phyloP scores from a whole-genome alignment of 1,140 invertebrate species.

The Homalodisca vitripennis region DNA sequence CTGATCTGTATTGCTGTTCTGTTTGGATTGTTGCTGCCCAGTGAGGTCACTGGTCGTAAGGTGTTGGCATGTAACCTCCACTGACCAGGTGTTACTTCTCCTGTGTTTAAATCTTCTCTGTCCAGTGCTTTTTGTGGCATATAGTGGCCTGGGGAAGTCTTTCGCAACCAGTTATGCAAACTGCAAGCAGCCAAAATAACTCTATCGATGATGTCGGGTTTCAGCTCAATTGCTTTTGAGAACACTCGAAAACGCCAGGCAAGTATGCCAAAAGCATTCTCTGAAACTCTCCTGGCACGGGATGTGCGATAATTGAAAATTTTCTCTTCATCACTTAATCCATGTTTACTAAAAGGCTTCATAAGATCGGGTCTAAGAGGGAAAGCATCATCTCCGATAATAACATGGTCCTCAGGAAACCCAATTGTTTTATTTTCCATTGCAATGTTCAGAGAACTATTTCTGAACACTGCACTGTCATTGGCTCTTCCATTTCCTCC shows the following conservation, averaged over 20 bases:
- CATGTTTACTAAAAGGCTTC: conserved; percentile 34
- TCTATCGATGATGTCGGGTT: no score
- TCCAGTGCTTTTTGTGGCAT: conserved; percentile 9
- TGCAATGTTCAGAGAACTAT: conserved; percentile 28
- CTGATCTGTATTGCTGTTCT: neutral
- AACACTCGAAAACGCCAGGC: conserved; percentile 44
- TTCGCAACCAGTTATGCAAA: conserved; percentile 27
- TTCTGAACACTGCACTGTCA: conserved; percentile 24
- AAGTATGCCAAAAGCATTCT: conserved; percentile 51
- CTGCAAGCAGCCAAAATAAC: conserved; percentile 28
- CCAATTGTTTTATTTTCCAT: conserved; percentile 32
- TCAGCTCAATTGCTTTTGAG: conserved; percentile 22
- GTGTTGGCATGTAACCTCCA: neutral
- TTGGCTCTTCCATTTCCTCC: conserved; percentile 27
- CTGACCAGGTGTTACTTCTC: neutral
- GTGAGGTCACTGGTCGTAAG: conserved; percentile 34
- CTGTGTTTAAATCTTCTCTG: conserved; percentile 24
- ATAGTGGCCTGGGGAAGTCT: neutral
- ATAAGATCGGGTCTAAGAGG: conserved; percentile 26
- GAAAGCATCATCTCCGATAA: conserved; percentile 35
- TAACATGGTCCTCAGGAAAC: conserved; percentile 26
- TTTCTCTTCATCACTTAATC: neutral
- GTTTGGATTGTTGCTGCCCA: neutral
- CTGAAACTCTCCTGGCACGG: conserved; percentile 43
- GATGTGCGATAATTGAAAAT: neutral